Conservation (phyloP, 1,140 invertebrate genomes). For the Trichogramma pretiosum region DNA sequence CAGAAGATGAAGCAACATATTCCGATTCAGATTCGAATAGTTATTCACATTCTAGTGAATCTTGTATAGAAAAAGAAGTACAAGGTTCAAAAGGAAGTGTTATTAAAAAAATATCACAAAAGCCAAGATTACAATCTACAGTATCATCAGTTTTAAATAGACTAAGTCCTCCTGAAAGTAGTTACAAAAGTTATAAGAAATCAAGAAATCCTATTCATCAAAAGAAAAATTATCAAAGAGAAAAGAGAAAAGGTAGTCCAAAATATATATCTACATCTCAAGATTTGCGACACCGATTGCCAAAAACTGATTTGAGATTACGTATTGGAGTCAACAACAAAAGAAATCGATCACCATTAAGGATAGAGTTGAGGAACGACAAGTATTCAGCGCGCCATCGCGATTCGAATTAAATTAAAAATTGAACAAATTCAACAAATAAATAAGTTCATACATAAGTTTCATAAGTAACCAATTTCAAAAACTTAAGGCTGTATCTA, state of each 20-base stretch:
- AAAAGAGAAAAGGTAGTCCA: constrained; percentile 23
- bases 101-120: constrained; percentile 40
- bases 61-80: constrained; percentile 39
- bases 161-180: constrained; percentile 38
- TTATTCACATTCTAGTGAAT: neutral
- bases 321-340: constrained; percentile 33
- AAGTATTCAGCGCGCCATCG: constrained; percentile 30
- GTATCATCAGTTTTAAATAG: constrained; percentile 54
- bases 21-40: no score
- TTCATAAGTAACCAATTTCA: no score
- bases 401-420: constrained; percentile 23
- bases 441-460: no score
- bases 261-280: neutral
- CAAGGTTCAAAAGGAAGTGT: constrained; percentile 42
- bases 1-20: constrained; percentile 18
- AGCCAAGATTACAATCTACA: constrained; percentile 40
- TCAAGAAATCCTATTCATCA: constrained; percentile 12
- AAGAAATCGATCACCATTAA: constrained; percentile 33
- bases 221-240: no score
- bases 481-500: no score
- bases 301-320: constrained; percentile 30
- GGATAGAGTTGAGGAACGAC: constrained; percentile 41
- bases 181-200: no score
- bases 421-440: no score
- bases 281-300: constrained; percentile 30